Percentiles rank a stretch among this genome's conserved stretches.
phyloP scores from a whole-genome alignment of 1,140 invertebrate genomes.

The Tenebrio molitor region DNA sequence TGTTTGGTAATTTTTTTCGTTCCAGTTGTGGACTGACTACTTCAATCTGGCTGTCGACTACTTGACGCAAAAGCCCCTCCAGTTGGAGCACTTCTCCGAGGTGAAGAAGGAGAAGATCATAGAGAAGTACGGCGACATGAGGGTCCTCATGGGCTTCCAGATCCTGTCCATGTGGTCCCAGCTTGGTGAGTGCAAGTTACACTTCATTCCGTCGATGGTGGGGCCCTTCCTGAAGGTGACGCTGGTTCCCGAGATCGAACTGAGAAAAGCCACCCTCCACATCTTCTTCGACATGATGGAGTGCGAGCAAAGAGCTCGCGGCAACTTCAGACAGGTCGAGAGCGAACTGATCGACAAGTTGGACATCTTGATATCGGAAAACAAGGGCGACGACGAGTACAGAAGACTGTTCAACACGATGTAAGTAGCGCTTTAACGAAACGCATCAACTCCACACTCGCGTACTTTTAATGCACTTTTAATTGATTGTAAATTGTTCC shows the following conservation, averaged over 20 bases:
- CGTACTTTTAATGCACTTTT: not conserved
- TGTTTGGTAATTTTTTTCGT: no score
- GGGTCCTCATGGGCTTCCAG: conserved; percentile 93
- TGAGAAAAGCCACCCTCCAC: conserved; percentile 91
- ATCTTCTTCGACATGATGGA: conserved; percentile 99
- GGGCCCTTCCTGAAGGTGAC: conserved; percentile 94
- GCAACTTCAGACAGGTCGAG: conserved; percentile 91
- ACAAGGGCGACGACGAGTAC: conserved; percentile 95
- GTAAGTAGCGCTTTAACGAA: conserved; percentile 76
- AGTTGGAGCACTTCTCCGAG: conserved; percentile 87
- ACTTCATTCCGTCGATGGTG: conserved; percentile 94
- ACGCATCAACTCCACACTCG: not conserved
- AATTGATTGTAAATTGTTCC: conserved; percentile 33
- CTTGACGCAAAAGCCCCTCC: conserved; percentile 88
- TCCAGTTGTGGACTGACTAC: conserved; percentile 90
- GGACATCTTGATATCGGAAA: conserved; percentile 91
- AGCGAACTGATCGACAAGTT: conserved; percentile 94
- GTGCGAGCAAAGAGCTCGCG: conserved; percentile 86
- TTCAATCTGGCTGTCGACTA: conserved; percentile 91
- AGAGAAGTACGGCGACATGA: conserved; percentile 91
- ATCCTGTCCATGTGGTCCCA: conserved; percentile 95
- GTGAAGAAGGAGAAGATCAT: conserved; percentile 84
- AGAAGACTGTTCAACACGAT: conserved; percentile 92
- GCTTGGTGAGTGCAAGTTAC: conserved; percentile 85
- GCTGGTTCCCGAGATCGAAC: conserved; percentile 87